Evolutionary conservation across 30 jellyfish, hydroid and myxozoan genomes (phyloP), one percentile per base, ranked within the genome.

Genomic region (Hydra vulgaris): DNA sequence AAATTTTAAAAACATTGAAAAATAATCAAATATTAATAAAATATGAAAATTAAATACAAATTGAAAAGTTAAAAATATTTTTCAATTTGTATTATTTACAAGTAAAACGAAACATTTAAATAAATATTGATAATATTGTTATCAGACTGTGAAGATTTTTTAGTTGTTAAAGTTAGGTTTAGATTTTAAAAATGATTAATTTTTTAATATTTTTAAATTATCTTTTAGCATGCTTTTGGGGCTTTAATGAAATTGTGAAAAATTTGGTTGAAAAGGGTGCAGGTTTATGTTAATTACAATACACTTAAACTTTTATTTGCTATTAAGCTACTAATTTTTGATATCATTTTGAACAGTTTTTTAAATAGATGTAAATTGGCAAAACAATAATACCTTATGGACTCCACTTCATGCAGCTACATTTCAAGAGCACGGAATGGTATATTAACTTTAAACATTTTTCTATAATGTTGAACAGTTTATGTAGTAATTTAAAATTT

Each of bases 401-500:
- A 88, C 96, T 0, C 94, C 96, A 12, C 82, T 88, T 17, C 96
- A 88, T 83, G 96, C 94, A 77, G 96, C 96, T 25, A 26, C 96
- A 21, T 88, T 88, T 73, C 96, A 83, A 54, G 96, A 88, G 54
- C 94, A 82, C 66, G 96, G 96, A 40, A 88, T 82, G 84, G 96
- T 88, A 40, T 40, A 12, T 40, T 40, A 40, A 40, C 61, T 40
- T 40, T 40, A 3, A 5, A 3, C 12, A 40, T 40, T 40, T 5
- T 40, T 40, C 12, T 40, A 86, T 0, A 15, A 40, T 8, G 7
- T 69, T 8, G 1, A 20, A 61, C n/a, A 23, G 74, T 8, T 12
- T 74, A 24, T n/a, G n/a, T n/a, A n/a, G n/a, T n/a, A n/a, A n/a
- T n/a, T n/a, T n/a, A n/a, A n/a, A n/a, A n/a, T n/a, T n/a, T n/a